Evolutionary conservation across 1,140 invertebrate species (phyloP), one percentile per base, ranked within the genome.

Genomic region (Heliconius congener): DNA sequence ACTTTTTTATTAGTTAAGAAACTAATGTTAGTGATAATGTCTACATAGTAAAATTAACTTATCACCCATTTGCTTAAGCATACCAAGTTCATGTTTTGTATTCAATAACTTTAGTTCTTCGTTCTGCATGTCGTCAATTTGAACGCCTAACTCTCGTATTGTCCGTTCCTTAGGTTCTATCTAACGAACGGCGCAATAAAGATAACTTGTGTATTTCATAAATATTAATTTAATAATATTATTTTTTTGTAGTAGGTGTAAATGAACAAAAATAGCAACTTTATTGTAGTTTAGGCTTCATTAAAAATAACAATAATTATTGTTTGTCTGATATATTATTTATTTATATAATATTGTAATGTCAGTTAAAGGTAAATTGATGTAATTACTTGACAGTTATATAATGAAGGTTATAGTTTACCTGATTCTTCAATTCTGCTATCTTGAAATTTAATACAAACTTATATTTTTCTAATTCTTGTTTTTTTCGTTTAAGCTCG

Each of bases 401-500:
- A 1, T 66, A 66, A 27, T 66, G n/a, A 66, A 66, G 60, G 60
- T 30, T 66, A 66, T 66, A 13, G 30, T 66, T 52, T 79, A 94
- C 94, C 89, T 97, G 96, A 91, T 96, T 96, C 88, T 98, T 97
- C 13, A 98, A 88, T 89, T 98, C 98, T 60, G 96, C 96, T 50
- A 99, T 98, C 93, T 98, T 98, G 86, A 98, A 98, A 85, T 98
- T 97, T 23, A 98, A 91, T 18, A 98, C 97, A 91, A 98, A 98
- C 89, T 98, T 98, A 84, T 97, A 98, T 88, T 99, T 99, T 86
- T 99, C 98, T 77, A 99, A 88, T 90, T 98, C 98, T 86, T 98
- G 96, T 87, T 98, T 98, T 86, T 97, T 98, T 74, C 96, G 96
- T 88, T 98, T 97, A 77, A 98, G 91, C 81, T 98, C 97, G 83